phyloP scores from a whole-genome alignment of 2,888 invertebrate species.

The Mantis religiosa region DNA sequence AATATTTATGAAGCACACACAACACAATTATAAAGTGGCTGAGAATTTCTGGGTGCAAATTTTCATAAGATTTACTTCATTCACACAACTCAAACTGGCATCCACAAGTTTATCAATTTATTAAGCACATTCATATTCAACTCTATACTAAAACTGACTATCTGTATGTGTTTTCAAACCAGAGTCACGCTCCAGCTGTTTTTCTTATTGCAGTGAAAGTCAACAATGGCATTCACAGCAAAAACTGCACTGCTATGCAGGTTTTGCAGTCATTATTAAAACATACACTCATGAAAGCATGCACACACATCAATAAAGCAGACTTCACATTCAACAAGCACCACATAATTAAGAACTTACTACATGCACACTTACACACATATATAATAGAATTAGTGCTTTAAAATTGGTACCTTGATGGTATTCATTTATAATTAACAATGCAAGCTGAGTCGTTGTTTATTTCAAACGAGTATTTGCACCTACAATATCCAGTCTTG shows the following conservation, averaged over 20 bases:
- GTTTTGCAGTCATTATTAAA: background rate
- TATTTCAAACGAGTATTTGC: background rate
- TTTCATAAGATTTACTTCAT: background rate
- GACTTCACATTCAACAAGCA: background rate
- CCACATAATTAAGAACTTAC: background rate
- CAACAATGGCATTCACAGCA: background rate
- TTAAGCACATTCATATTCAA: background rate
- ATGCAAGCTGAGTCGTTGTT: background rate
- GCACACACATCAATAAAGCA: background rate
- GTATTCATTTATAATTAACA: background rate
- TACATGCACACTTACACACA: background rate
- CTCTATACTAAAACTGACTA: background rate
- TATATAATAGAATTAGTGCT: background rate
- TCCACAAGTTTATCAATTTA: background rate
- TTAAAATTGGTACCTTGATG: background rate
- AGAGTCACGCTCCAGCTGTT: background rate
- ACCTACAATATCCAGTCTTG: background rate
- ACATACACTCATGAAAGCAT: background rate
- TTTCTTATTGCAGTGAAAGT: too few species aligned
- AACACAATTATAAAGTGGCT: background rate
- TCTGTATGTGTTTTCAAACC: background rate
- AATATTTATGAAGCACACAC: background rate
- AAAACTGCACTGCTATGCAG: background rate
- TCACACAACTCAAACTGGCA: background rate
- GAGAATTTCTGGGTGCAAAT: background rate